phyloP scores from a whole-genome alignment of 2,888 invertebrate species.

The Oscheius onirici region DNA sequence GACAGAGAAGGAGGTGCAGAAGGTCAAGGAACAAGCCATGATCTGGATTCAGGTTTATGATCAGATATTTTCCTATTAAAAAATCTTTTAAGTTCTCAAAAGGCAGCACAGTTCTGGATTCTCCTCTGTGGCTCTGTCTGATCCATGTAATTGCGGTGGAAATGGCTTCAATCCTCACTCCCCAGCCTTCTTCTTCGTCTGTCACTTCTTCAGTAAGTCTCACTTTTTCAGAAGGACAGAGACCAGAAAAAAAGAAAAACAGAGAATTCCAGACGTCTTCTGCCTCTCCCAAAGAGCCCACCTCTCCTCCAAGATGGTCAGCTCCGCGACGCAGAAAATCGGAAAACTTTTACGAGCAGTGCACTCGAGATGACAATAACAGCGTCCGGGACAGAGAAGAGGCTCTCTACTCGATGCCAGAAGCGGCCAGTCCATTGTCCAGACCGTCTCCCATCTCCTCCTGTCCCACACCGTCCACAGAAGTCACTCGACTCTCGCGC shows the following conservation, averaged over 20 bases:
- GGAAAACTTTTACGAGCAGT: slow-evolving; percentile 27
- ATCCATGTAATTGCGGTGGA: slow-evolving; percentile 41
- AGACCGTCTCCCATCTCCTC: neutral
- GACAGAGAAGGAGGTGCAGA: slow-evolving; percentile 8
- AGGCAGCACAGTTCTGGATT: slow-evolving; percentile 26
- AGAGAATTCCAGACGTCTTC: neutral
- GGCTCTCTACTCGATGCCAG: slow-evolving; percentile 13
- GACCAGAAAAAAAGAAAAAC: neutral
- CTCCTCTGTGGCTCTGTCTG: slow-evolving; percentile 42
- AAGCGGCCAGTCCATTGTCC: neutral
- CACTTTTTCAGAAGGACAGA: neutral
- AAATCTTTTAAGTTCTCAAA: slow-evolving; percentile 34
- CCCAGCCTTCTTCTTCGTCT: slow-evolving; percentile 18
- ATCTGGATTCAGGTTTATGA: slow-evolving; percentile 27
- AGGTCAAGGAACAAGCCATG: slow-evolving; percentile 14
- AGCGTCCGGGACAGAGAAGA: slow-evolving; percentile 25
- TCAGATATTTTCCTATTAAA: neutral
- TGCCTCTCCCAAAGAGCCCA: neutral
- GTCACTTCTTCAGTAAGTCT: neutral
- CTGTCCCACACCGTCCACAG: slow-evolving; percentile 13
- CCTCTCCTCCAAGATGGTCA: slow-evolving; percentile 11
- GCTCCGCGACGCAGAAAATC: slow-evolving; percentile 4
- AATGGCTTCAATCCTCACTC: slow-evolving; percentile 24
- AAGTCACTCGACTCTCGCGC: slow-evolving; percentile 8
- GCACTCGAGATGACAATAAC: slow-evolving; percentile 18